Percentiles rank a stretch among this genome's conserved stretches.
phyloP scores from a whole-genome alignment of 35 echinoderm and acorn worm species.

The Ophiothrix spiculata region DNA sequence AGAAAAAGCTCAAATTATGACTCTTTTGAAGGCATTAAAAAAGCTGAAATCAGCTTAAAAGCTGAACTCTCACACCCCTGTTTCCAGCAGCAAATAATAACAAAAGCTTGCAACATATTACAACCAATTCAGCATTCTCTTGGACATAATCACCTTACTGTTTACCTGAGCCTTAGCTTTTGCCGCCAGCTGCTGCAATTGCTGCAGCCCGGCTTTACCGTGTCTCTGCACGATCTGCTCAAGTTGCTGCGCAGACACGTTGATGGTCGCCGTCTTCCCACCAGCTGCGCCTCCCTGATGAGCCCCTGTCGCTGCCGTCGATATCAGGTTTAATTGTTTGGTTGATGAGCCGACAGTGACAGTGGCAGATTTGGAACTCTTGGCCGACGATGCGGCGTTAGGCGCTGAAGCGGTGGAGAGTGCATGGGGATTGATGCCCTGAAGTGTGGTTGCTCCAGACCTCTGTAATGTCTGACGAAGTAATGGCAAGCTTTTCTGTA shows the following conservation, averaged over 20 bases:
- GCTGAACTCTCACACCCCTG: too few species aligned
- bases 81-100: too few species aligned
- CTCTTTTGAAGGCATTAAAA: too few species aligned
- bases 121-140: neutral
- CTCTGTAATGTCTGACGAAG: conserved; percentile 74
- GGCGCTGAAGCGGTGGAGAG: neutral
- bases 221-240: conserved; percentile 28
- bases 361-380: neutral
- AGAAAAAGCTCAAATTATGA: too few species aligned
- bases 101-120: too few species aligned
- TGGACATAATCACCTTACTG: conserved; percentile 10
- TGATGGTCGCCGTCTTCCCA: conserved; percentile 28
- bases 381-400: neutral
- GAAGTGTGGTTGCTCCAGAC: conserved; percentile 56
- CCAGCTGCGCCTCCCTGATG: neutral
- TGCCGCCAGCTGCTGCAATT: conserved; percentile 27
- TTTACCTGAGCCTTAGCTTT: conserved; percentile 27
- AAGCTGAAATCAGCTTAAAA: too few species aligned
- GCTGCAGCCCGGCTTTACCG: neutral
- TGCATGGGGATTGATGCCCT: conserved; percentile 46
- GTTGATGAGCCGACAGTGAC: neutral
- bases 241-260: conserved; percentile 27
- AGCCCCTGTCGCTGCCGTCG: neutral
- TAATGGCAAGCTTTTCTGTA: conserved; percentile 93
- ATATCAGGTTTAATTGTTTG: neutral